Conservation (phyloP, 1,140 invertebrate species). For the Dendroctonus ponderosae region DNA sequence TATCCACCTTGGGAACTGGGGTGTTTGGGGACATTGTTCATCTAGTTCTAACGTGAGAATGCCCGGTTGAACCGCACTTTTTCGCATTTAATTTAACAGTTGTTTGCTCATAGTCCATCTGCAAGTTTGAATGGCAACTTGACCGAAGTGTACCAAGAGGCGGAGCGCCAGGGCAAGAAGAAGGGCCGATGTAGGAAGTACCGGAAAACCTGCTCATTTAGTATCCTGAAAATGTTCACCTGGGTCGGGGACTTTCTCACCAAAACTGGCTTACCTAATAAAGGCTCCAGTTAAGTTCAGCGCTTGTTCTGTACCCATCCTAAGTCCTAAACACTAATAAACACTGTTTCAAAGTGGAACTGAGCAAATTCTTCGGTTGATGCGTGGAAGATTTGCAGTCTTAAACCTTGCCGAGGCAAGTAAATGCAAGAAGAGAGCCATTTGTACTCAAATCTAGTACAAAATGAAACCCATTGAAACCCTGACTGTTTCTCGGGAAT, state of each 20-base stretch:
- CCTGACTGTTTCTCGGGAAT: background rate
- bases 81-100: background rate
- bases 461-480: background rate
- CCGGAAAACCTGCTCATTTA: conserved; percentile 49
- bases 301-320: no score
- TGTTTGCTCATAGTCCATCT: conserved; percentile 52
- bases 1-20: conserved; percentile 52
- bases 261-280: conserved; percentile 4
- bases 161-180: conserved; percentile 46
- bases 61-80: background rate
- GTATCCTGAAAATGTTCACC: conserved; percentile 49
- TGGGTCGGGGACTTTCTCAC: conserved; percentile 21
- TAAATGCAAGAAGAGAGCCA: no score
- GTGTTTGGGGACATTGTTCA: conserved; percentile 55
- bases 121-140: conserved; percentile 49
- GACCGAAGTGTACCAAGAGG: conserved; percentile 47
- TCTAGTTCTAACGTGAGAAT: conserved; percentile 55
- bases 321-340: no score
- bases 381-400: no score
- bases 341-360: no score
- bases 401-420: no score
- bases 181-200: conserved; percentile 47
- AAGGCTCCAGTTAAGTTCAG: no score
- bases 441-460: background rate
- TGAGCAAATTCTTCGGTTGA: no score